These are phyloP conservation scores for Trichonephila inaurata DNA, from an alignment of 1,140 invertebrate genomes.

Conservation along the genomic window DNA sequence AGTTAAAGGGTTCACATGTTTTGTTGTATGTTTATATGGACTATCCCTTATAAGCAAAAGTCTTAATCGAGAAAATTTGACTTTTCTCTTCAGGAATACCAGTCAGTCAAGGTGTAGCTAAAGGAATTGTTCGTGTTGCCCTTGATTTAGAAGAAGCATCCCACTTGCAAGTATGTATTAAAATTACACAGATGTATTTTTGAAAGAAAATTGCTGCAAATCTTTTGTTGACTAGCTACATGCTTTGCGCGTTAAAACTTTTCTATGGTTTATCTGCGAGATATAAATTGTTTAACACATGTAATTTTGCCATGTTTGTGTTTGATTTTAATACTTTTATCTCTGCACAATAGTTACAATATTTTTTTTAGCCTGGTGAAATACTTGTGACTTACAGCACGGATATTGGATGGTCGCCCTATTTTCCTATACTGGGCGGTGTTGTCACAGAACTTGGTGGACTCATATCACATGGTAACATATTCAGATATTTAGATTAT, in stretches of 20 bases:
- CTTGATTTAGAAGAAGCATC: constrained; percentile 78
- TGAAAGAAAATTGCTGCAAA: too few species aligned
- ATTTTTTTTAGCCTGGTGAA: constrained; percentile 84
- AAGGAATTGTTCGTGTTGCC: constrained; percentile 80
- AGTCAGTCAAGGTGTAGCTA: constrained; percentile 85
- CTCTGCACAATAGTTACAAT: too few species aligned
- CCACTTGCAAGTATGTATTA: background rate
- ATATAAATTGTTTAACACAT: background rate
- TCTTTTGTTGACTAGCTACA: too few species aligned
- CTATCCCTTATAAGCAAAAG: too few species aligned
- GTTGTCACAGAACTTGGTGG: constrained; percentile 93
- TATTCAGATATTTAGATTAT: too few species aligned
- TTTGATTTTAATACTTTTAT: too few species aligned
- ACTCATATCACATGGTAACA: constrained; percentile 89
- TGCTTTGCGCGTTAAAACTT: too few species aligned
- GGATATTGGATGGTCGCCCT: constrained; percentile 93
- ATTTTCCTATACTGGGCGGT: constrained; percentile 89
- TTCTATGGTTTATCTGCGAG: too few species aligned
- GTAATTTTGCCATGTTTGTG: background rate
- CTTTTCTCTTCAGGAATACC: constrained; percentile 83
- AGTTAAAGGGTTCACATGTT: too few species aligned
- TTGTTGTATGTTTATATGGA: too few species aligned
- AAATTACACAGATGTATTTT: too few species aligned
- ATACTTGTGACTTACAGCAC: constrained; percentile 88
- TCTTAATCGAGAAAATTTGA: too few species aligned